phyloP scores from a whole-genome alignment of 1,140 invertebrate species.

The Caenorhabditis inopinata region DNA sequence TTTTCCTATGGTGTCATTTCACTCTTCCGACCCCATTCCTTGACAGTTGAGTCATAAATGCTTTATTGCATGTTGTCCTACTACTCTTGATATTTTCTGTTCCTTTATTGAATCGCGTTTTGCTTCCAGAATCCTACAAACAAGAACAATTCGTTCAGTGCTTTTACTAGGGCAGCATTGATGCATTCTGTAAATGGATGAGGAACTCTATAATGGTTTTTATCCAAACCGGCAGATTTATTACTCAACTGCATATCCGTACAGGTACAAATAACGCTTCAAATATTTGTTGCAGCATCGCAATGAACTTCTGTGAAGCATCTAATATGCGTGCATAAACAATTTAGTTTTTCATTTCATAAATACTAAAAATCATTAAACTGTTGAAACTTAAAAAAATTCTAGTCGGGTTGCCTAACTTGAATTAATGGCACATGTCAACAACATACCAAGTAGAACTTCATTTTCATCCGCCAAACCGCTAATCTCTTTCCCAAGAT shows the following conservation, averaged over 20 bases:
- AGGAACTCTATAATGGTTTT: conserved; percentile 28
- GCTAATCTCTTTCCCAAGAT: neutral
- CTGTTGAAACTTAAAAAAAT: too few relatives aligned
- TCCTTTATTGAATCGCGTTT: neutral
- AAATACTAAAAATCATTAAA: too few relatives aligned
- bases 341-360: too few relatives aligned
- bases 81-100: neutral
- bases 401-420: too few relatives aligned
- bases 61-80: conserved; percentile 21
- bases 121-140: neutral
- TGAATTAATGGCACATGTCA: neutral
- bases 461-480: neutral
- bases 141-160: neutral
- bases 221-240: conserved; percentile 19
- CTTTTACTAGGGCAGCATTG: neutral
- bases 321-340: too few relatives aligned
- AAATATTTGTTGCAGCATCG: too few relatives aligned
- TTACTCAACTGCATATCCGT: conserved; percentile 12
- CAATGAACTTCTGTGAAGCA: too few relatives aligned
- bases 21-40: conserved; percentile 22
- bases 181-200: conserved; percentile 30
- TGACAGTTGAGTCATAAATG: conserved; percentile 30
- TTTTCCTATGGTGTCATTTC: neutral
- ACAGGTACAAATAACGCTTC: too few relatives aligned
- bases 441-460: conserved; percentile 18